A percentile compares a stretch with the other conserved stretches of the same genome.
Conservation (phyloP, 2,888 invertebrate genomes). For the Thymelicus sylvestris region DNA sequence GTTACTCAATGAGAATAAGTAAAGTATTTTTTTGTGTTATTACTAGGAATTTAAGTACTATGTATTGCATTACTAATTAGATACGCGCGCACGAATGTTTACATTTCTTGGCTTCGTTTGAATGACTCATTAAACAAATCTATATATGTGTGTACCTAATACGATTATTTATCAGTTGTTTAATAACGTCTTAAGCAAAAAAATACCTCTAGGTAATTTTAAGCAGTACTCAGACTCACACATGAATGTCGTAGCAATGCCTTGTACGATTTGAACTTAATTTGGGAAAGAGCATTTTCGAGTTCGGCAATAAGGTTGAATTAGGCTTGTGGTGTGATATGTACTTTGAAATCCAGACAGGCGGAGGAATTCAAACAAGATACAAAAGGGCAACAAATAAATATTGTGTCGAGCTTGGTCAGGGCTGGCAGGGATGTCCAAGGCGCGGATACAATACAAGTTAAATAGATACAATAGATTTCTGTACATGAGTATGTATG, state of each 20-base stretch:
- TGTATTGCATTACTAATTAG: no score
- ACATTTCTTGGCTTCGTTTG: no score
- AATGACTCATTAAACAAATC: no score
- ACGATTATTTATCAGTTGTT: no score
- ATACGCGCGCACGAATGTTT: no score
- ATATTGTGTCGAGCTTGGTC: conserved; percentile 3
- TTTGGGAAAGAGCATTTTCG: conserved; percentile 30
- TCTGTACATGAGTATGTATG: no score
- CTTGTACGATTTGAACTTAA: not conserved
- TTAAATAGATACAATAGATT: no score
- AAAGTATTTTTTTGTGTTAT: no score
- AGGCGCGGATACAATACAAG: no score
- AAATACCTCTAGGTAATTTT: not conserved
- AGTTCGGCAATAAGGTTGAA: conserved; percentile 16
- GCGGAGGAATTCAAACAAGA: conserved; percentile 45
- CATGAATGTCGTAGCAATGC: not conserved
- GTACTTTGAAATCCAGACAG: conserved; percentile 41
- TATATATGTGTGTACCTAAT: no score
- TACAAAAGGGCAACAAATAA: conserved; percentile 39
- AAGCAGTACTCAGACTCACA: not conserved
- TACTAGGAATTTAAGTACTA: no score
- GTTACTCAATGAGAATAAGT: no score
- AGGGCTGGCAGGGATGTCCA: not conserved
- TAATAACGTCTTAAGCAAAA: not conserved
- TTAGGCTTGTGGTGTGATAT: conserved; percentile 20